Evolutionary conservation across 2,797 vertebrate species (phyloP), one percentile per base, ranked within the genome.

Genomic region (Schizopygopsis pylzovi): DNA sequence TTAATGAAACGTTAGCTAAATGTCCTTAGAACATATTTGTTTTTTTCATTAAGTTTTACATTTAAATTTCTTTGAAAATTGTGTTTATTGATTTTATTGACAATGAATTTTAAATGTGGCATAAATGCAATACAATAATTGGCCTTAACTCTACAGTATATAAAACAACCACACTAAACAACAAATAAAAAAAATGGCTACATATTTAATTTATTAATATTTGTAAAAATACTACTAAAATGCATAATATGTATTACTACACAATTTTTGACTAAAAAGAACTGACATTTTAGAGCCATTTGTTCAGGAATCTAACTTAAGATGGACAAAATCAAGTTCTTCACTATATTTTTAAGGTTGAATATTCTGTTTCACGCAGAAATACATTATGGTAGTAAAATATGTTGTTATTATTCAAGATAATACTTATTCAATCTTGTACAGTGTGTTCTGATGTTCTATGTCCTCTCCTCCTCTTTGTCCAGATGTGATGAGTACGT

Each of bases 401-500:
- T 56, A 56, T 25, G 11, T 63, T 25, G 12, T 63, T 25, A 63
- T 63, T 63, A 28, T 13, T 63, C 59, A 25, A 25, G n/a, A 28
- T 63, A 63, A 12, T 61, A 20, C 33, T 37, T 37, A 37, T 67
- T 67, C 8, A 18, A 9, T 67, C 7, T 25, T 61, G 2, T 72
- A 22, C 25, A n/a, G 1, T 20, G 2, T 67, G 39, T 10, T 49
- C 6, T 13, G 7, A 28, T 45, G 4, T 73, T 33, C 33, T 75
- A 9, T 75, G 25, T 41, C 20, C 7, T 61, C 22, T 49, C 22
- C 22, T 84, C 15, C 84, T 92, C 85, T 89, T 52, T 88, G 87
- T 85, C 22, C 89, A 99, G 98, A 91, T 99, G 98, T 89, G 98
- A 99, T 88, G 98, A 99, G 86, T 99, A 99, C 0, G 97, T 99